Conservation (phyloP, 1,140 invertebrate species). For the Formica exsecta region DNA sequence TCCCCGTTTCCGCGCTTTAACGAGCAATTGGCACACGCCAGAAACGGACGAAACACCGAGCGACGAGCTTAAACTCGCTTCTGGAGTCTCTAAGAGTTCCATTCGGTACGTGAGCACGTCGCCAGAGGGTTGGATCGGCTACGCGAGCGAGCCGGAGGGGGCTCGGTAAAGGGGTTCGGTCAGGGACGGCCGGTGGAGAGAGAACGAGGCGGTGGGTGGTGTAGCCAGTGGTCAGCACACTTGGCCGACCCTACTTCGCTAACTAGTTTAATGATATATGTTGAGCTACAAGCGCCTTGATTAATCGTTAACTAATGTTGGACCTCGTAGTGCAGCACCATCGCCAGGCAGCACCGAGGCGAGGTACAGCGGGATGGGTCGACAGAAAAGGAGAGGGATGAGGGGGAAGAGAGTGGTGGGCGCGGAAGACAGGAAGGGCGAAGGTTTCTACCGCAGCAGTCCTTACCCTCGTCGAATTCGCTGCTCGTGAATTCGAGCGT, state of each 20-base stretch:
- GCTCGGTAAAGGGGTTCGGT: conserved; percentile 72
- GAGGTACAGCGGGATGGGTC: conserved; percentile 29
- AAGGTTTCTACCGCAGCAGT: conserved; percentile 78
- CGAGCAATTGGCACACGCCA: conserved; percentile 75
- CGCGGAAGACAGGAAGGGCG: conserved; percentile 68
- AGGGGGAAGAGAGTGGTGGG: conserved; percentile 70
- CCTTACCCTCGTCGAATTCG: conserved; percentile 79
- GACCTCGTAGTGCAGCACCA: conserved; percentile 83
- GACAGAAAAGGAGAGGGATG: conserved; percentile 52
- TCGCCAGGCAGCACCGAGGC: conserved; percentile 67
- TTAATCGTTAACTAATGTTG: conserved; percentile 88
- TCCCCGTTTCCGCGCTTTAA: conserved; percentile 70
- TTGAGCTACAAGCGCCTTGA: conserved; percentile 87
- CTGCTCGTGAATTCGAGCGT: conserved; percentile 76
- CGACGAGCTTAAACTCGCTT: conserved; percentile 71
- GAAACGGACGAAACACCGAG: conserved; percentile 74
- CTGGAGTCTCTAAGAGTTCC: conserved; percentile 85
- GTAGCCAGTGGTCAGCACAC: conserved; percentile 86
- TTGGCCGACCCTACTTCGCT: conserved; percentile 87
- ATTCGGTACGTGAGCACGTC: conserved; percentile 84
- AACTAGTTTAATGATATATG: conserved; percentile 88
- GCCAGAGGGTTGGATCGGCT: conserved; percentile 77
- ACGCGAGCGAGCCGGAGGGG: conserved; percentile 64
- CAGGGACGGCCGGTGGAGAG: conserved; percentile 64
- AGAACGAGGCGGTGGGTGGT: conserved; percentile 78